Conservation (phyloP, 2,113 vertebrate genomes). For the Xyrauchen texanus region DNA sequence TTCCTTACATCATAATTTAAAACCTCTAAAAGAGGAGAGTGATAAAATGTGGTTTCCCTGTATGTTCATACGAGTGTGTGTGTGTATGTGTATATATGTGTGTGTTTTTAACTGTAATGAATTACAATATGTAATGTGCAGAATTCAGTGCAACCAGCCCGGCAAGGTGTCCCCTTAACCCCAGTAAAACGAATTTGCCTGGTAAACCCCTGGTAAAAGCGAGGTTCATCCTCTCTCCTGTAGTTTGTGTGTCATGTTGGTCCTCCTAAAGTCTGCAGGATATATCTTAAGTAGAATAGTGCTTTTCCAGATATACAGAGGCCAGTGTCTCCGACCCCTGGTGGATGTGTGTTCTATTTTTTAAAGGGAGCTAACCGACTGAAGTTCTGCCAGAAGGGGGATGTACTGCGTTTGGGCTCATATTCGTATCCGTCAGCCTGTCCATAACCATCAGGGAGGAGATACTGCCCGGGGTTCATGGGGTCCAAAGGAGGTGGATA, state of each 20-base stretch:
- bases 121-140: slow-evolving; percentile 22
- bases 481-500: slow-evolving; percentile 97
- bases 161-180: slow-evolving; percentile 34
- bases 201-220: slow-evolving; percentile 28
- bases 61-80: too few species aligned
- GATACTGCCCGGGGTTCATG: slow-evolving; percentile 94
- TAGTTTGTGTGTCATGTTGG: slow-evolving; percentile 5
- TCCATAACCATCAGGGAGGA: slow-evolving; percentile 90
- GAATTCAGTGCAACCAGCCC: slow-evolving; percentile 42
- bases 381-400: slow-evolving; percentile 99
- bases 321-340: slow-evolving; percentile 2
- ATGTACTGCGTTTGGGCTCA: slow-evolving; percentile 98
- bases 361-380: slow-evolving; percentile 99
- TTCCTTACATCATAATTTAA: slow-evolving; percentile 19
- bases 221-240: slow-evolving; percentile 23
- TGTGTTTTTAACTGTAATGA: slow-evolving; percentile 27
- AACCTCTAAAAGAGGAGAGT: slow-evolving; percentile 34
- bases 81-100: neutral
- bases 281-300: slow-evolving; percentile 40
- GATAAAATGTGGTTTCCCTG: slow-evolving; percentile 19
- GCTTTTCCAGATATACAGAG: slow-evolving; percentile 36
- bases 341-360: slow-evolving; percentile 80
- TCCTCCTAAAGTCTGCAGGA: slow-evolving; percentile 40
- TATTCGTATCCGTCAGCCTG: slow-evolving; percentile 97
- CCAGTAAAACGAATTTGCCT: neutral